A percentile compares a stretch with the other conserved stretches of the same genome.
Conservation (phyloP, 2,888 invertebrate genomes). For the Cancer borealis region DNA sequence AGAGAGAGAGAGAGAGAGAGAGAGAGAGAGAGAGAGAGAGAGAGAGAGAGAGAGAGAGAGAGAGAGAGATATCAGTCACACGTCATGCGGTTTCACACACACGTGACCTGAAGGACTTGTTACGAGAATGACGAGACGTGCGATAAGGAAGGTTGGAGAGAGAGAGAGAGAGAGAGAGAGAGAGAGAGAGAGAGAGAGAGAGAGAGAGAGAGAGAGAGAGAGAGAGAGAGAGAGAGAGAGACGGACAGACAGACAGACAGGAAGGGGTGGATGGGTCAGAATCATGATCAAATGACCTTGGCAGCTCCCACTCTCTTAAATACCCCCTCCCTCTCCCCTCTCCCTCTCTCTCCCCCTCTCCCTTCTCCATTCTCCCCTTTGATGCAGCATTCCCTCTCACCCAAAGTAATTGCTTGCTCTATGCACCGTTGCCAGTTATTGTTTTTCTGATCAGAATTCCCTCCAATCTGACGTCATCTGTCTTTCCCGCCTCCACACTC, state of each 20-base stretch:
- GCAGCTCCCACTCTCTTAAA: background rate
- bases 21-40: background rate
- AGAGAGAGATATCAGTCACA: background rate
- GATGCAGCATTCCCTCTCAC: slow-evolving; percentile 48
- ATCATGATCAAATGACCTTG: background rate
- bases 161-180: slow-evolving; percentile 10
- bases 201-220: background rate
- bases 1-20: background rate
- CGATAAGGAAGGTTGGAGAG: background rate
- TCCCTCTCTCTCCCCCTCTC: background rate
- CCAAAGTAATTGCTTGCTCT: background rate
- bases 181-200: slow-evolving; percentile 26
- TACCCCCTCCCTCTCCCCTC: background rate
- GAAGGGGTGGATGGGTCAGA: slow-evolving; percentile 10
- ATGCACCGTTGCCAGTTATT: background rate
- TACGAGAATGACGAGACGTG: background rate
- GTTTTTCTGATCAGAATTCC: background rate
- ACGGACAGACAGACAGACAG: background rate
- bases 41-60: background rate
- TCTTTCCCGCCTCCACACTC: background rate
- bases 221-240: background rate
- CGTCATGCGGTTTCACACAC: background rate
- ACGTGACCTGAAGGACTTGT: slow-evolving; percentile 20
- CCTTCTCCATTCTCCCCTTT: slow-evolving; percentile 23
- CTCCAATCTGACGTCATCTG: background rate